These are phyloP conservation scores for Trachelus stipa DNA, from an alignment of 2,888 invertebrate species.

Conservation along the genomic window DNA sequence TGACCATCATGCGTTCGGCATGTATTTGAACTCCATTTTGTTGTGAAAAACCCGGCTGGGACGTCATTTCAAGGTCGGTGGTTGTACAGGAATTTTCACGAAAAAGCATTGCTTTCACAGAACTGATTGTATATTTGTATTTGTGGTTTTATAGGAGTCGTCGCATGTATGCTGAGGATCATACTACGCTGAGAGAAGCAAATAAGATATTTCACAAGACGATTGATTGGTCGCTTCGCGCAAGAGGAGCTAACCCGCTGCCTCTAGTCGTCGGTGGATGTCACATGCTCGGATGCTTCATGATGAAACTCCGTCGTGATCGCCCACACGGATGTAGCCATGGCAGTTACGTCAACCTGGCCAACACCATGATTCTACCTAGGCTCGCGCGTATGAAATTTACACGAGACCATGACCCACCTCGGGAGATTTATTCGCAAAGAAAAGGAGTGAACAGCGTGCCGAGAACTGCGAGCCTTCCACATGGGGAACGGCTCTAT, in stretches of 20 bases:
- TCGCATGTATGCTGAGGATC: neutral
- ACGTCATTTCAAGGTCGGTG: neutral
- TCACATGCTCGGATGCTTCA: slow-evolving; percentile 14
- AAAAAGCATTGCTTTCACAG: neutral
- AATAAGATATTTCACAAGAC: slow-evolving; percentile 2
- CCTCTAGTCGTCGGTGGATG: neutral
- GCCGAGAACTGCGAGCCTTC: neutral
- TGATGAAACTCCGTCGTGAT: slow-evolving; percentile 33
- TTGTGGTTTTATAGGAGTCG: neutral
- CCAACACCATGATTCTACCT: slow-evolving; percentile 3
- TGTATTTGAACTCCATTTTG: neutral
- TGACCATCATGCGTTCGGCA: neutral
- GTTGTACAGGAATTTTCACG: neutral
- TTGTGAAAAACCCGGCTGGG: neutral
- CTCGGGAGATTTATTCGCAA: slow-evolving; percentile 21
- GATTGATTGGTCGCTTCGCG: neutral
- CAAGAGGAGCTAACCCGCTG: neutral
- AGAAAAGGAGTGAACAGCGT: neutral
- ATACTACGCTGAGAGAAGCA: neutral
- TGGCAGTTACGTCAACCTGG: slow-evolving; percentile 5
- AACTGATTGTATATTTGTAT: neutral
- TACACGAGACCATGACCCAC: slow-evolving; percentile 43
- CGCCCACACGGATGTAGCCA: slow-evolving; percentile 33
- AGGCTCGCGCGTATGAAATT: slow-evolving; percentile 42
- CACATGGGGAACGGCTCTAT: neutral